phyloP scores from a whole-genome alignment of 1,140 invertebrate species.

The Ceratina calcarata region DNA sequence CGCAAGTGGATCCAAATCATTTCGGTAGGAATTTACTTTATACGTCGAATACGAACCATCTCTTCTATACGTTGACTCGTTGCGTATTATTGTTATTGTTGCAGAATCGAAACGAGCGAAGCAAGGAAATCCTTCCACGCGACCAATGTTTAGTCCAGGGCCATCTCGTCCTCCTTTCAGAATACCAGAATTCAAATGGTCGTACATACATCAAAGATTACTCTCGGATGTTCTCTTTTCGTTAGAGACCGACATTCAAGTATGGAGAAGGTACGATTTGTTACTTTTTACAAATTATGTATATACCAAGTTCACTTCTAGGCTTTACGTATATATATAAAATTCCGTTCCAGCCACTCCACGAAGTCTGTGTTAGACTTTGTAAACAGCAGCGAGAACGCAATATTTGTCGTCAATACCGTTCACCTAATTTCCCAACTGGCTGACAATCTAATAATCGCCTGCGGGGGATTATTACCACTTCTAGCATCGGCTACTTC shows the following conservation, averaged over 20 bases:
- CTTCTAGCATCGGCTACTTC: constrained; percentile 98
- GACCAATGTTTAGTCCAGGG: constrained; percentile 96
- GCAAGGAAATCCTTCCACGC: constrained; percentile 81
- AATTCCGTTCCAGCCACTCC: constrained; percentile 88
- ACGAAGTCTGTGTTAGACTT: constrained; percentile 98
- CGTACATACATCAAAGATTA: constrained; percentile 97
- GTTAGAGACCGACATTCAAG: constrained; percentile 98
- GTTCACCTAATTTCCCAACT: constrained; percentile 99
- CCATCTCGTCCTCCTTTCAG: constrained; percentile 97
- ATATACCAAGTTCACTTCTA: too few relatives aligned
- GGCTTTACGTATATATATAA: too few relatives aligned
- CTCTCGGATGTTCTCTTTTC: constrained; percentile 98
- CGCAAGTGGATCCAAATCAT: constrained; percentile 90
- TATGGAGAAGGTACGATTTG: constrained; percentile 86
- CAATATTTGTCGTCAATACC: constrained; percentile 99
- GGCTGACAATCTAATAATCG: constrained; percentile 99
- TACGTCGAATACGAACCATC: too few relatives aligned
- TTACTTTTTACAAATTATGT: too few relatives aligned
- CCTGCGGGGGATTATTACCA: constrained; percentile 97
- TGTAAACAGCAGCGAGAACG: constrained; percentile 98
- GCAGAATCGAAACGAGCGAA: constrained; percentile 81
- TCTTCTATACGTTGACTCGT: background rate
- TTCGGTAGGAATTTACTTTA: constrained; percentile 83
- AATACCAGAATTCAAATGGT: constrained; percentile 99
- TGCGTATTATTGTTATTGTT: constrained; percentile 24